Evolutionary conservation across 2,797 vertebrate species (phyloP), one percentile per base, ranked within the genome.

Genomic region (Miichthys miiuy): DNA sequence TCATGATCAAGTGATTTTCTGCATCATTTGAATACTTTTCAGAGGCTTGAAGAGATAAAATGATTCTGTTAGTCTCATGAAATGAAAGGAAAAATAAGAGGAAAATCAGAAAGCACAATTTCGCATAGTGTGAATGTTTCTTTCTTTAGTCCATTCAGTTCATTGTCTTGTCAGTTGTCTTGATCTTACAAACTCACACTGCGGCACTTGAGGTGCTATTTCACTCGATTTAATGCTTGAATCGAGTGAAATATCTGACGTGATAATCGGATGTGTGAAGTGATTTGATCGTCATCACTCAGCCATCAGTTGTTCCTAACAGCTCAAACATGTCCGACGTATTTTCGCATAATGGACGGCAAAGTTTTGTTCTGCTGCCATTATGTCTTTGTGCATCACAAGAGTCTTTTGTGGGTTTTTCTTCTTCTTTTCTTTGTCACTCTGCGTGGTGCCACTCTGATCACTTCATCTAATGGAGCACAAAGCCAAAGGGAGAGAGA

Each of bases 381-480:
- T 52, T 48, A 55, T 73, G 69, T 52, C 34, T 87, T 51, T 16
- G 62, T 78, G 63, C 54, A 44, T 77, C 55, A 72, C 48, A 47
- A n/a, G 13, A 69, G 7, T 6, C 21, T 77, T 79, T 75, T 83
- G 65, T 80, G 44, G 63, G 27, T 52, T 58, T 12, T 55, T 60
- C 51, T 46, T 54, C 41, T 12, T 84, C 67, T 72, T 63, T 54
- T 63, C 41, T 58, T 51, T 70, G 23, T 51, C 60, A 4, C 71
- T 61, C 83, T 80, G 82, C 61, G 6, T 79, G 81, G 68, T 60
- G 74, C 82, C 68, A 44, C 75, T 84, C 75, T 80, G 58, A 83
- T 90, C 73, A 66, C 72, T 74, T 84, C 61, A 75, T 78, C 72
- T 80, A 66, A 85, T 81, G 55, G 64, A 84, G 52, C 62, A 62